Evolutionary conservation across 1,140 invertebrate species (phyloP), one percentile per base, ranked within the genome.

Genomic region (Tetramorium alpestre): DNA sequence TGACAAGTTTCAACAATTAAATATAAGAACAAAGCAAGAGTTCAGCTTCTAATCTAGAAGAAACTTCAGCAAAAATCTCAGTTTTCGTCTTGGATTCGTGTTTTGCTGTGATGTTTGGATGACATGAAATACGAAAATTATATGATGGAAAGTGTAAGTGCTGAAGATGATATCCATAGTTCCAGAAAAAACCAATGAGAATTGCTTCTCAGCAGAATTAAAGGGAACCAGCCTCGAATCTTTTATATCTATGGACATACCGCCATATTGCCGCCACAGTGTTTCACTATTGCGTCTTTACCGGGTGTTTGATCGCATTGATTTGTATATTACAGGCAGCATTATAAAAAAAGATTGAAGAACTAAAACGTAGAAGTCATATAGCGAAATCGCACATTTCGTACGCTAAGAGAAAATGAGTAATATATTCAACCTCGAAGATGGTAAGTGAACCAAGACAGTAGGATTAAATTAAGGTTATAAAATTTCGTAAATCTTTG

Each of bases 341-440:
- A 25, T 25, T 25, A 1, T 6, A 25, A 60, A 10, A 25, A 13
- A 28, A 28, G 0, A 60, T 25, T 13, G 56, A 2, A 33, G 33
- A 6, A 60, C 1, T 60, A 25, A 47, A 11, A 60, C n/a, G 54
- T 56, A 3, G 54, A 25, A 25, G 3, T 11, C 22, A 3, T 5
- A 25, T 60, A 3, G 0, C 22, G 22, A 25, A 60, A 60, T 60
- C n/a, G 56, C 3, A 4, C 10, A 25, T 25, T 25, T 60, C 56
- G 56, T 8, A 60, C 22, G 22, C 56, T 60, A 13, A 60, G 16
- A 7, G 1, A 70, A 47, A 70, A 70, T 70, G 51, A 62, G 60
- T 56, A 89, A 51, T 1, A 89, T 89, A 86, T 89, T 88, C n/a
- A 38, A 56, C 18, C 13, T 87, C 3, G 88, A 89, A 8, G 88